Percentiles rank a stretch among this genome's conserved stretches.
phyloP scores from a whole-genome alignment of 1,140 invertebrate genomes.

The Leguminivora glycinivorella region DNA sequence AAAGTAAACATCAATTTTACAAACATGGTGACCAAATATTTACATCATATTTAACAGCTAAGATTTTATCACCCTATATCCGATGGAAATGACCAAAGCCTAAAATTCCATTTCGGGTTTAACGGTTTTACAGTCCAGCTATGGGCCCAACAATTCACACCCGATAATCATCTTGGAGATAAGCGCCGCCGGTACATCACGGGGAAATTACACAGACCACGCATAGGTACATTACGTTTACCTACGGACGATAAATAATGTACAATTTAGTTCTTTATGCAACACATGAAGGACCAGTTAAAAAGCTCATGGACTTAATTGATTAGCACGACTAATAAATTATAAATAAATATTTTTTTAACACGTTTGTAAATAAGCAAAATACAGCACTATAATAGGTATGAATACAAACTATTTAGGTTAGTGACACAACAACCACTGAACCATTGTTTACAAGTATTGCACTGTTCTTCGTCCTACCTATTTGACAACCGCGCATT shows the following conservation, averaged over 20 bases:
- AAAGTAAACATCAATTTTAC: too few species aligned
- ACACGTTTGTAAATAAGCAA: too few species aligned
- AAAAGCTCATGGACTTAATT: too few species aligned
- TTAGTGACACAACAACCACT: background rate
- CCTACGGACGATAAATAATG: constrained; percentile 28
- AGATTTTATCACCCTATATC: background rate
- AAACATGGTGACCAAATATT: background rate
- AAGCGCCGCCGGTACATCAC: constrained; percentile 55
- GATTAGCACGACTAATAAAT: too few species aligned
- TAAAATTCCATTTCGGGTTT: constrained; percentile 22
- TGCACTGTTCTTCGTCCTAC: background rate
- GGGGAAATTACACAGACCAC: constrained; percentile 46
- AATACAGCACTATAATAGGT: background rate
- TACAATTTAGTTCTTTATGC: constrained; percentile 10
- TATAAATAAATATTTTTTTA: too few species aligned
- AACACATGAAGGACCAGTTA: background rate
- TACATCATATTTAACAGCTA: background rate
- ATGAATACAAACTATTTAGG: background rate
- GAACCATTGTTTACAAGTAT: background rate
- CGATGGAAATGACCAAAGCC: background rate
- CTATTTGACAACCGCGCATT: too few species aligned
- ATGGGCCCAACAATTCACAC: constrained; percentile 70
- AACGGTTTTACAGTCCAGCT: constrained; percentile 46
- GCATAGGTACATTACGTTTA: constrained; percentile 27
- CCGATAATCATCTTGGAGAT: constrained; percentile 71